Evolutionary conservation across 2,113 vertebrate genomes (phyloP), one percentile per base, ranked within the genome.

Genomic region (Litocranius walleri): DNA sequence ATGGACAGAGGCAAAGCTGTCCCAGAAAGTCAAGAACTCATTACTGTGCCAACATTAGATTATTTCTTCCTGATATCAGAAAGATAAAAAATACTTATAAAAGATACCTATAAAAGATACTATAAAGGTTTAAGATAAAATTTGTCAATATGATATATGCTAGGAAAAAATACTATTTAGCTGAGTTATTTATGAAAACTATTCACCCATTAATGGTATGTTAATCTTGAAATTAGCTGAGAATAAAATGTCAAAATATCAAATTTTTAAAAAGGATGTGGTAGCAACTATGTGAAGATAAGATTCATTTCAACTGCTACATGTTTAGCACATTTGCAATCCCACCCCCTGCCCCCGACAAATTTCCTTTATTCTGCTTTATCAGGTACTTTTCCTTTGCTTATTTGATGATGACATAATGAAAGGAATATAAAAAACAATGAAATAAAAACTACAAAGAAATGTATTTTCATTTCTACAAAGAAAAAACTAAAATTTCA

Each of bases 401-500:
- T 77, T 92, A 92, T 23, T 23, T 88, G 80, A 90, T 36, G 7
- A 93, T 45, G 71, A 77, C 21, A 77, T 43, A 77, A 27, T 77
- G 40, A 43, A 43, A 77, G 40, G 71, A 77, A 27, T 77, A 77
- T 27, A 43, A 27, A 77, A 77, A 43, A 77, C 27, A 77, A 43
- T 43, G 71, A 64, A 88, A 71, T 43, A 91, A 91, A 89, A 88
- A 78, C 48, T 61, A 89, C 17, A 52, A 86, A 96, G 36, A 74
- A 90, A 90, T 62, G 23, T 86, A 88, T 54, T 77, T 67, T 77
- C 67, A 74, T 40, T 74, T 40, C 10, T 74, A 74, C n/a, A 74
- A 74, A 74, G 67, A 50, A 86, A 62, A 96, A 96, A 92, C 21
- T 94, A 81, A 91, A 88, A n/a, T 94, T 92, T 94, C 48, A 93